Evolutionary conservation across 2,888 invertebrate genomes (phyloP).

Genomic region (Heteromyza rotundicornis): DNA sequence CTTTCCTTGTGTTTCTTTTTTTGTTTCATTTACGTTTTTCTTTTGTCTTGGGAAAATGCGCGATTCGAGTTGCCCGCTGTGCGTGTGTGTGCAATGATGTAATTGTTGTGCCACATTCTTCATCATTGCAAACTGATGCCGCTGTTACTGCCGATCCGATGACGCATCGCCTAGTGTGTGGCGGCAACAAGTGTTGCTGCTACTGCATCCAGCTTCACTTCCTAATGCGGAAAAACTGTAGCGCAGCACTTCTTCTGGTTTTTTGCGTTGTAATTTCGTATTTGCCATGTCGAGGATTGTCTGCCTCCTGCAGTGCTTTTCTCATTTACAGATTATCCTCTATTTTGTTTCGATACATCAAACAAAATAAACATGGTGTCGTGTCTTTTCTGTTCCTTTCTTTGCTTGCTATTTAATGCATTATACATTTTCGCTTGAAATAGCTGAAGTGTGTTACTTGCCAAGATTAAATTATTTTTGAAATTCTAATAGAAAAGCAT

Average conservation of each 20-base stretch:
- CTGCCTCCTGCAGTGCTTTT: neutral
- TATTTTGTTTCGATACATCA: neutral
- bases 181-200: slow-evolving; percentile 1
- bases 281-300: neutral
- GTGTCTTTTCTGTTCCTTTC: too few species aligned
- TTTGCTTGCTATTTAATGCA: too few species aligned
- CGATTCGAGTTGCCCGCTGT: neutral
- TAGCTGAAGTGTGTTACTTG: too few species aligned
- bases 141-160: neutral
- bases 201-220: neutral
- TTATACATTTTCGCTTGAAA: too few species aligned
- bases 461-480: too few species aligned
- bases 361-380: neutral
- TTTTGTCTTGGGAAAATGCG: too few species aligned
- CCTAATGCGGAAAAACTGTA: neutral
- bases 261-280: neutral
- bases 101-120: neutral
- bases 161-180: too few species aligned
- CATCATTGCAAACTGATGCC: neutral
- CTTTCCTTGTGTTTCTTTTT: neutral
- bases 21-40: neutral
- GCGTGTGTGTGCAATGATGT: neutral
- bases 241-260: neutral
- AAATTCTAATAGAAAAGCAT: too few species aligned
- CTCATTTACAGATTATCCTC: neutral